Percentiles rank a stretch among this genome's conserved stretches.
Conservation (phyloP, 64 coral and sea anemone genomes). For the Pocillopora verrucosa region DNA sequence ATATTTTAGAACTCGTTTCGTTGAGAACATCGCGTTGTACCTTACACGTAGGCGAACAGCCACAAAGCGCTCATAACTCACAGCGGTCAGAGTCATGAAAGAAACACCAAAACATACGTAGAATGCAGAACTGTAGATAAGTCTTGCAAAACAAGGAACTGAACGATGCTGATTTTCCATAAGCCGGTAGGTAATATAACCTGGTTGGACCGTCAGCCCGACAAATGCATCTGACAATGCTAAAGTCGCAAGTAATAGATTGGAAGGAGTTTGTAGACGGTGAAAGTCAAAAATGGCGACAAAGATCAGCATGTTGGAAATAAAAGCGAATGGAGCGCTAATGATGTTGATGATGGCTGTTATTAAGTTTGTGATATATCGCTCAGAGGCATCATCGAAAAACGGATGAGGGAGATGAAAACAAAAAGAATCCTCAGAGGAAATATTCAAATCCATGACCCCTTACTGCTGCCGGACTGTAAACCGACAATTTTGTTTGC, state of each 20-base stretch:
- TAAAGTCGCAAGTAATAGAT: conserved; percentile 53
- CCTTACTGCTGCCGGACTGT: neutral
- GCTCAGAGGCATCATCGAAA: conserved; percentile 20
- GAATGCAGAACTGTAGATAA: conserved; percentile 65
- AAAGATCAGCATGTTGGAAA: conserved; percentile 41
- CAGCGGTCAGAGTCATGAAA: conserved; percentile 78
- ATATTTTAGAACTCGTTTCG: conserved; percentile 30
- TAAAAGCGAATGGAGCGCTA: conserved; percentile 55
- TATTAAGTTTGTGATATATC: conserved; percentile 34
- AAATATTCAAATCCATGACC: neutral
- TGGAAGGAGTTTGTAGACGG: conserved; percentile 57
- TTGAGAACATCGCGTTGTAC: conserved; percentile 45
- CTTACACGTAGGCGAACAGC: conserved; percentile 45
- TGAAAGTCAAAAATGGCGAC: conserved; percentile 20
- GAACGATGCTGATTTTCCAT: conserved; percentile 58
- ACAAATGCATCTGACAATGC: conserved; percentile 68
- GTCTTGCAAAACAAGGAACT: conserved; percentile 65
- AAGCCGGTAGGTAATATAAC: conserved; percentile 49
- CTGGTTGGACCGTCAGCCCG: conserved; percentile 66
- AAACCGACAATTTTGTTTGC: neutral
- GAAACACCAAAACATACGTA: conserved; percentile 78
- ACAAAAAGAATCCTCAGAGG: neutral
- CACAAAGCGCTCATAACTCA: conserved; percentile 62
- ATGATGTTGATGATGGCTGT: conserved; percentile 67
- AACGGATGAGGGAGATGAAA: conserved; percentile 41